phyloP scores from a whole-genome alignment of 2,888 invertebrate genomes.

The Macrosiphum euphorbiae region DNA sequence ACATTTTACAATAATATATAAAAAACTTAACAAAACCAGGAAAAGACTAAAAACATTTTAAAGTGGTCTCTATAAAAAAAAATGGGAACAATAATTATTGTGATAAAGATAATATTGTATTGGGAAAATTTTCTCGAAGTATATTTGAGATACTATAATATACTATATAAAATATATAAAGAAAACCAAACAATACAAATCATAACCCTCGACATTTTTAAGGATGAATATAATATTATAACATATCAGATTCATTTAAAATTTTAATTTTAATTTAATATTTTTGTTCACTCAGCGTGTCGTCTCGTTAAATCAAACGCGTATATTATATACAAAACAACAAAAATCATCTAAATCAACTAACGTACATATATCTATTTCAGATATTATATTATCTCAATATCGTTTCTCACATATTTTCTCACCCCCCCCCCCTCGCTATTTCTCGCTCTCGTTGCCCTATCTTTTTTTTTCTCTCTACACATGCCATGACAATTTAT shows the following conservation, averaged over 20 bases:
- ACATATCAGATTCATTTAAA: not conserved
- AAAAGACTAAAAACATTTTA: slow-evolving; percentile 16
- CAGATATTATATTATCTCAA: not conserved
- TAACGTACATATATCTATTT: slow-evolving; percentile 16
- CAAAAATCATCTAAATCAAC: slow-evolving; percentile 33
- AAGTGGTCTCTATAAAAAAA: not conserved
- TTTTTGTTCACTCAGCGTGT: not conserved
- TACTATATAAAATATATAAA: not conserved
- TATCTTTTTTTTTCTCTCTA: not conserved
- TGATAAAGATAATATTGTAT: slow-evolving; percentile 16
- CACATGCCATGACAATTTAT: not conserved
- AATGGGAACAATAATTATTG: not conserved
- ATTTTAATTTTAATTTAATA: not conserved
- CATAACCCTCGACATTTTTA: not conserved
- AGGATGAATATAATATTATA: not conserved
- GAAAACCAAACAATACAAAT: not conserved
- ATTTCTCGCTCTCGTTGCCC: not conserved
- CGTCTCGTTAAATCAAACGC: not conserved
- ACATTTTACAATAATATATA: slow-evolving; percentile 46
- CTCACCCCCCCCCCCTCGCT: not conserved
- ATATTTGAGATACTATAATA: not conserved
- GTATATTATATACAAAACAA: slow-evolving; percentile 26
- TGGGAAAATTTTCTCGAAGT: not conserved
- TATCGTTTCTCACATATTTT: not conserved
- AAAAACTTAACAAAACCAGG: slow-evolving; percentile 49